These are phyloP conservation scores for Ditula angustiorana DNA, from an alignment of 2,888 invertebrate species.

Conservation along the genomic window DNA sequence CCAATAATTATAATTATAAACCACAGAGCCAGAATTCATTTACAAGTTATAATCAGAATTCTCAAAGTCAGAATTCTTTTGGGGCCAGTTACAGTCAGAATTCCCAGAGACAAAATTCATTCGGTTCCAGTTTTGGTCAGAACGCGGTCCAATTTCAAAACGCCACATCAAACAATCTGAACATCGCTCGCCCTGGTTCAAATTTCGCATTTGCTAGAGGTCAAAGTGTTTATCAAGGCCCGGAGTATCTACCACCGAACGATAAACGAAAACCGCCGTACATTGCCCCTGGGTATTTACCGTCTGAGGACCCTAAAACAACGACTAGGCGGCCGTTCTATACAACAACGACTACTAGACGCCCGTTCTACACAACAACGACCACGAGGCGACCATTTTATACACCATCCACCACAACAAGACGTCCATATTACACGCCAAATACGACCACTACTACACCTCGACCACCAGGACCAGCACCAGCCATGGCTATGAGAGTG, in stretches of 20 bases:
- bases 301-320: not conserved
- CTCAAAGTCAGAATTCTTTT: not conserved
- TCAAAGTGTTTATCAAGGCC: constrained; percentile 7
- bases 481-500: not conserved
- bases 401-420: not conserved
- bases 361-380: not conserved
- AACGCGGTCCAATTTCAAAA: not conserved
- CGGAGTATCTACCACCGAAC: constrained; percentile 11
- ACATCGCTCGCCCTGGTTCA: not conserved
- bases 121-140: constrained; percentile 1
- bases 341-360: not conserved
- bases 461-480: not conserved
- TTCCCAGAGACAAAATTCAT: not conserved
- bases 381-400: not conserved
- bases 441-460: not conserved
- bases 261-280: no score
- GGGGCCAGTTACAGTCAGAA: not conserved
- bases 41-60: not conserved
- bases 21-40: not conserved
- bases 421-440: not conserved
- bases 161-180: not conserved
- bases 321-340: not conserved
- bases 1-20: not conserved
- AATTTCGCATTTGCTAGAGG: not conserved
- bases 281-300: constrained; percentile 11